Percentiles rank a stretch among this genome's conserved stretches.
Evolutionary conservation across 2,888 invertebrate genomes (phyloP).

Genomic region (Diaperis boleti): DNA sequence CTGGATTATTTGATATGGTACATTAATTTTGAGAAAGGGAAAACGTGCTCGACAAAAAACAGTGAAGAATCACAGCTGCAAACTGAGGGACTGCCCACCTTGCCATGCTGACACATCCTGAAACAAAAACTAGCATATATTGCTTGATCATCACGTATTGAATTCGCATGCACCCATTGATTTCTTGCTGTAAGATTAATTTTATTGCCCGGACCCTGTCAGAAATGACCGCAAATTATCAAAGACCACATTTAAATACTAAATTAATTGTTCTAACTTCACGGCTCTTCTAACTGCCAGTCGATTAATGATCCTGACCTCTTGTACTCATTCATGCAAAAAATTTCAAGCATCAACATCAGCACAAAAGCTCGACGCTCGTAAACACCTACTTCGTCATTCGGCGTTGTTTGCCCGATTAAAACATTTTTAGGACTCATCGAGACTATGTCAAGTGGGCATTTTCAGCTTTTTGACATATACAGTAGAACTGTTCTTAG

Average conservation of each 20-base stretch:
- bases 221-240: slow-evolving; percentile 10
- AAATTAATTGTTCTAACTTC: slow-evolving; percentile 18
- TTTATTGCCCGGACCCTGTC: slow-evolving; percentile 16
- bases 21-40: slow-evolving; percentile 60
- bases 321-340: neutral
- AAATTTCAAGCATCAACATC: slow-evolving; percentile 20
- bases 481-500: too few relatives aligned
- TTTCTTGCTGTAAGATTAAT: slow-evolving; percentile 28
- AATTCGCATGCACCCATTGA: slow-evolving; percentile 28
- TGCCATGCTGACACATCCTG: slow-evolving; percentile 64
- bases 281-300: slow-evolving; percentile 26
- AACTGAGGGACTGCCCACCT: slow-evolving; percentile 63
- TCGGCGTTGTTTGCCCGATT: neutral
- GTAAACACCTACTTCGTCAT: slow-evolving; percentile 2
- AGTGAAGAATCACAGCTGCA: slow-evolving; percentile 63
- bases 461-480: too few relatives aligned
- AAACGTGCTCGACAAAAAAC: slow-evolving; percentile 60
- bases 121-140: slow-evolving; percentile 57
- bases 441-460: too few relatives aligned
- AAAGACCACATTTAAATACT: too few relatives aligned
- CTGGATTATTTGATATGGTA: slow-evolving; percentile 54
- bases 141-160: slow-evolving; percentile 36
- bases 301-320: slow-evolving; percentile 25
- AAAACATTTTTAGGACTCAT: neutral
- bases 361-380: slow-evolving; percentile 14